Evolutionary conservation across 2,888 invertebrate genomes (phyloP), one percentile per base, ranked within the genome.

Genomic region (Melieria picta): DNA sequence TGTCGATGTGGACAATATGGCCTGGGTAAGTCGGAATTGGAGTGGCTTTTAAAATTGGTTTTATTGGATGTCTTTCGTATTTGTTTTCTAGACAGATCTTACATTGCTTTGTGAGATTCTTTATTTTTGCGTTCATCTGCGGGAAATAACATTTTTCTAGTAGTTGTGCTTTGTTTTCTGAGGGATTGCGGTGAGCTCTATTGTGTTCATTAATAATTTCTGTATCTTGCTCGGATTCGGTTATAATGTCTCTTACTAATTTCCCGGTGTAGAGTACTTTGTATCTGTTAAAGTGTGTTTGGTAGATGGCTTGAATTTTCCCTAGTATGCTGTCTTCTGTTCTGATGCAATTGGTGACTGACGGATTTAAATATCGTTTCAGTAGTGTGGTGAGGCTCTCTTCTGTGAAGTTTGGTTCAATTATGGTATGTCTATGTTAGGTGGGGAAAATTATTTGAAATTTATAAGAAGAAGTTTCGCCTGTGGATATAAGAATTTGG

Each of bases 111-210:
- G 43, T 5, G 30, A 65, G n/a, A 7, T n/a, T 56, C 4, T 10
- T 56, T 7, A 71, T 65, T 30, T 62, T 71, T 5, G 48, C 57
- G 16, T 43, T 71, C 66, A 63, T 72, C 56, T 50, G 7, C 4
- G 69, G 69, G n/a, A 71, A 72, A 50, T 69, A 75, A 42, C 9
- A 67, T 50, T 64, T 66, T 68, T 72, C 48, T 1, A 71, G n/a
- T 62, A 71, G 5, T 64, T 75, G 71, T 5, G 7, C 63, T 68
- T 67, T 70, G 45, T 70, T 72, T 56, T 74, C 68, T 43, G 9
- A 4, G 11, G 55, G 16, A 58, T 73, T 72, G n/a, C 72, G 62
- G 64, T 43, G 30, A 30, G 72, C 65, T 58, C 68, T 46, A 45
- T 42, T 68, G 46, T 69, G 69, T 57, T 68, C 62, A 2, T 66